Percentiles rank a stretch among this genome's conserved stretches.
phyloP scores from a whole-genome alignment of 2,888 invertebrate species.

The Dorcus hopei region DNA sequence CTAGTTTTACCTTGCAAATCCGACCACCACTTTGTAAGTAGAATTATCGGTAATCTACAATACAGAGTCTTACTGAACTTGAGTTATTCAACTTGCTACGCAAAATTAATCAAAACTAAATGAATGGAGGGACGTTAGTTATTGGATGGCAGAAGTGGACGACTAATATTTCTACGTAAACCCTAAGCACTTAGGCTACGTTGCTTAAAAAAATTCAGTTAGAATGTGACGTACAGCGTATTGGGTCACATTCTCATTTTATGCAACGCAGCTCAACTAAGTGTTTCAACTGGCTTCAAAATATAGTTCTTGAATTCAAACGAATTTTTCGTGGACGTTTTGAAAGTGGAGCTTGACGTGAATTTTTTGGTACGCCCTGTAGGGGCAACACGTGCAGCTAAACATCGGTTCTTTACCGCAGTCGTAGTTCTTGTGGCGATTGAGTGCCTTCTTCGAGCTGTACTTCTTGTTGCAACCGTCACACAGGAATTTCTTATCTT shows the following conservation, averaged over 20 bases:
- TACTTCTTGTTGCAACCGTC: slow-evolving; percentile 68
- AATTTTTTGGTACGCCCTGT: slow-evolving; percentile 9
- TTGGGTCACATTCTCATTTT: no score
- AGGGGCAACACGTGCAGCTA: slow-evolving; percentile 35
- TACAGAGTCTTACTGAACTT: no score
- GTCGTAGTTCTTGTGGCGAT: slow-evolving; percentile 56
- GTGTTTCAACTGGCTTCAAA: no score
- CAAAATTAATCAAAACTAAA: background rate
- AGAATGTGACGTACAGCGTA: no score
- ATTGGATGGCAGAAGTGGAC: background rate
- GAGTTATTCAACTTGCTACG: background rate
- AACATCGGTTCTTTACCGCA: slow-evolving; percentile 33
- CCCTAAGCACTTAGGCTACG: background rate
- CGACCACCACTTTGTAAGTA: no score
- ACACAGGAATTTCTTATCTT: slow-evolving; percentile 49
- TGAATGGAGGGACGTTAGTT: background rate
- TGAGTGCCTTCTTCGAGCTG: slow-evolving; percentile 67
- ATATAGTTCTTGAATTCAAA: no score
- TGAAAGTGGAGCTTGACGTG: slow-evolving; percentile 1
- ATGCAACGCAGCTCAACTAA: background rate
- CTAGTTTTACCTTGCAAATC: no score
- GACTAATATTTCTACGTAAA: no score
- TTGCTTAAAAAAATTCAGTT: no score
- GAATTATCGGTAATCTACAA: no score
- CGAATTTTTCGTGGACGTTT: background rate